Base-by-base conservation (phyloP, 1,140 invertebrate species). In the Drosophila nigrodunni region DNA sequence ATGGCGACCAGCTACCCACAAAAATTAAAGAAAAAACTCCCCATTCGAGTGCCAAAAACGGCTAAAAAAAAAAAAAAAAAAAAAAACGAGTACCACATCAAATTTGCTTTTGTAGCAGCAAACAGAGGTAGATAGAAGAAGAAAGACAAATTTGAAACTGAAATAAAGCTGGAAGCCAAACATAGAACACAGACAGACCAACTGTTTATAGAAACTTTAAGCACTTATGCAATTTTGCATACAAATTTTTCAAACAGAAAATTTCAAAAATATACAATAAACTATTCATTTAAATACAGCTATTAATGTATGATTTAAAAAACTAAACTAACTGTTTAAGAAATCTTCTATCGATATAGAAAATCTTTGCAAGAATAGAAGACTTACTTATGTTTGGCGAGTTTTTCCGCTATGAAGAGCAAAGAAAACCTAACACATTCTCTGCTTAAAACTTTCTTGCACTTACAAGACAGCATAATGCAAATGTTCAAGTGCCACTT, bases 31-130 rank as follows among this genome's bases (percentile, higher is more conserved):
- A 0, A 13, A 39, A 62, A 59, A 52, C 8, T 15, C 3, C 25
- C 4, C 25, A 2, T 3, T 30, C 25, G 25, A 30, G 2, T 30
- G 25, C 25, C 25, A 30, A 30, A 39, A 52, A 62, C 7, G 15
- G 34, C 7, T 11, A 60, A 43, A 55, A 54, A 54, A 55, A 55
- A 44, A 46, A 35, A 44, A 46, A 35, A 37, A 13, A 67, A 78
- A 67, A 50, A 71, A 78, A 79, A 79, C 58, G 72, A 79, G 79
- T 69, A 46, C 80, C 77, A 60, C 72, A 76, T 57, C 60, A 79
- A 83, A 69, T 68, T 79, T 49, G 60, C 47, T 50, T 76, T 54
- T 49, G 52, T 11, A 39, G 41, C 9, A 15, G 25, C 35, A 54
- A 46, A 34, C 37, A 35, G 13, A n/a, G 52, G 35, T 34, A 39